Conservation (phyloP, 2,888 invertebrate genomes). For the Xestoiulus laeticollis region DNA sequence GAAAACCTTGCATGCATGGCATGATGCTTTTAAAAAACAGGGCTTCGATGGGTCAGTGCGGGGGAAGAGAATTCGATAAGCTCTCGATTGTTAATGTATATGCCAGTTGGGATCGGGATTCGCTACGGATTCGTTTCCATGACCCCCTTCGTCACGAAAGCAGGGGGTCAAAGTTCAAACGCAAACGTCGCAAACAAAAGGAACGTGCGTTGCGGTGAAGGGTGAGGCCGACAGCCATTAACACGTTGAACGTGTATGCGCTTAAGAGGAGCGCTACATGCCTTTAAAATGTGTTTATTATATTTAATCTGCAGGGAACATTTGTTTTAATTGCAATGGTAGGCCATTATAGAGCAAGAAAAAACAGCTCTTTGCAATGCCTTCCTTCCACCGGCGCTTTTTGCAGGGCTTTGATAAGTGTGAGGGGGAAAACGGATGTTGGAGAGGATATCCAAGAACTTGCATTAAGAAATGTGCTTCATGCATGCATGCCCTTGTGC, state of each 20-base stretch:
- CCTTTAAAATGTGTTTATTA: not conserved
- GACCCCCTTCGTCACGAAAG: not conserved
- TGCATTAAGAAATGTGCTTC: constrained; percentile 1
- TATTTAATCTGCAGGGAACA: not conserved
- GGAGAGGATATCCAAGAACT: not conserved
- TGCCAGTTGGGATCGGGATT: not conserved
- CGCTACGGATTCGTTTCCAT: not conserved
- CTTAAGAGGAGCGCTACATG: not conserved
- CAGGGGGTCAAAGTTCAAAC: not conserved
- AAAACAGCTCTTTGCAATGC: not conserved
- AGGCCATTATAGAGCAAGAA: not conserved
- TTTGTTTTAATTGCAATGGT: constrained; percentile 9
- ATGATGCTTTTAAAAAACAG: not conserved
- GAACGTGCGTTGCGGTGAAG: not conserved
- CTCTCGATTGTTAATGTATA: not conserved
- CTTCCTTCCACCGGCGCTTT: not conserved
- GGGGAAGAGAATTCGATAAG: not conserved
- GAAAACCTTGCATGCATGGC: not conserved
- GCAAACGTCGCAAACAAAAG: not conserved
- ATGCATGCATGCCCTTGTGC: not conserved
- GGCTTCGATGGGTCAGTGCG: not conserved
- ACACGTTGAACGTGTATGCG: not conserved
- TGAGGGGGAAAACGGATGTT: not conserved
- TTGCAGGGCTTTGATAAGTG: not conserved
- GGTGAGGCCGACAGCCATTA: not conserved